These are phyloP conservation scores for Loriculus beryllinus DNA, from an alignment of 2,797 vertebrate genomes.

Conservation along the genomic window DNA sequence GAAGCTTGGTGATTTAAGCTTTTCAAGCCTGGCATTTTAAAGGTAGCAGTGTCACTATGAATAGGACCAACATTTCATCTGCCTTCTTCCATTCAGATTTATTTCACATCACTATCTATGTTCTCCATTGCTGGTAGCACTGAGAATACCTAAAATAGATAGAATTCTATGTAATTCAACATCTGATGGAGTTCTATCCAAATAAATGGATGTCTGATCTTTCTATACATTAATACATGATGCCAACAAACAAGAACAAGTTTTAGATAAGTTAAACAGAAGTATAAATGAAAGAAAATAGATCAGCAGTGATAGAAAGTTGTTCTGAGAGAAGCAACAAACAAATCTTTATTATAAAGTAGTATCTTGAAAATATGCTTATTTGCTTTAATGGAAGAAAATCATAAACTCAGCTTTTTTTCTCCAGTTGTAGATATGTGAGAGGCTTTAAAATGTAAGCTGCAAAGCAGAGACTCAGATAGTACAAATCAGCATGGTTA, in stretches of 20 bases:
- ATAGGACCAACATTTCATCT: not conserved
- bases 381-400: not conserved
- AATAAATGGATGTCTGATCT: not conserved
- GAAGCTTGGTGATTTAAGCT: constrained; percentile 8
- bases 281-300: not conserved
- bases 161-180: not conserved
- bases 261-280: not conserved
- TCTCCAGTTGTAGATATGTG: not conserved
- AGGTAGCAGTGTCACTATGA: not conserved
- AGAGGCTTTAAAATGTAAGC: not conserved
- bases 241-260: not conserved
- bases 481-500: not conserved
- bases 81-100: not conserved
- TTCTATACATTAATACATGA: not conserved
- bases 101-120: not conserved
- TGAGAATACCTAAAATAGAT: not conserved
- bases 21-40: constrained; percentile 21
- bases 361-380: not conserved
- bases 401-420: not conserved
- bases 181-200: not conserved
- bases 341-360: not conserved
- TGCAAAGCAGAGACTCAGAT: not conserved
- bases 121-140: not conserved
- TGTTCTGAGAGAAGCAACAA: not conserved
- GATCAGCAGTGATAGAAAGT: not conserved